Evolutionary conservation across 1,140 invertebrate genomes (phyloP), one percentile per base, ranked within the genome.

Genomic region (Hirudo medicinalis): DNA sequence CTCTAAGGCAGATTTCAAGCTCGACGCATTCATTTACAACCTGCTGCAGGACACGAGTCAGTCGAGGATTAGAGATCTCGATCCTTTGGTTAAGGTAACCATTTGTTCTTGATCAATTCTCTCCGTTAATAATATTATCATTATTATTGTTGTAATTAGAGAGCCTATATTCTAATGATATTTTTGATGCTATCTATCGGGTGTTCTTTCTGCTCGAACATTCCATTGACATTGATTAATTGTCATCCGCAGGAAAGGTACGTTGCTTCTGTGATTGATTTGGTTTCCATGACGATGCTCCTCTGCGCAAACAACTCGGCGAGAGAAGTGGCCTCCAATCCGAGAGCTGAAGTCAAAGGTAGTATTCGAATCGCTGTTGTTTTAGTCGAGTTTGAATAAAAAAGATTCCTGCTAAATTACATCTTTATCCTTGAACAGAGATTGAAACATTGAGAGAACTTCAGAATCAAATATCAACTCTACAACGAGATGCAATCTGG

Each of bases 251-350:
- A 82, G 78, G 91, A 95, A 75, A 85, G 92, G 71, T 88, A 91
- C 76, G 91, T 95, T 77, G 82, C 87, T 49, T 87, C 89, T 0
- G 86, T 95, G 29, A 87, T 88, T 0, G 94, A 97, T 83, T 82
- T 97, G 69, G 85, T 93, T 22, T 88, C 89, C 70, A 84, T 94
- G 57, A 90, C 89, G 76, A 89, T 92, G 83, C 87, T 97, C 75
- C 81, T 96, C 25, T 82, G 88, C 78, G 84, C 93, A 75, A 86
- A 89, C 77, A 87, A 90, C 17, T 81, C 89, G 79, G 87, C 92
- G 15, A 86, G 88, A 76, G 89, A 92, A 80, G 87, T 89, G 0
- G 83, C 85, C 0, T 79, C 84, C 25, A 77, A 80, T 36, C 84
- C 86, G 70, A 80, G 87, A 40, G 86, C 86, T 13, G 88, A 89